Evolutionary conservation across 1,140 invertebrate species (phyloP), one percentile per base, ranked within the genome.

Genomic region (Orussus abietinus): DNA sequence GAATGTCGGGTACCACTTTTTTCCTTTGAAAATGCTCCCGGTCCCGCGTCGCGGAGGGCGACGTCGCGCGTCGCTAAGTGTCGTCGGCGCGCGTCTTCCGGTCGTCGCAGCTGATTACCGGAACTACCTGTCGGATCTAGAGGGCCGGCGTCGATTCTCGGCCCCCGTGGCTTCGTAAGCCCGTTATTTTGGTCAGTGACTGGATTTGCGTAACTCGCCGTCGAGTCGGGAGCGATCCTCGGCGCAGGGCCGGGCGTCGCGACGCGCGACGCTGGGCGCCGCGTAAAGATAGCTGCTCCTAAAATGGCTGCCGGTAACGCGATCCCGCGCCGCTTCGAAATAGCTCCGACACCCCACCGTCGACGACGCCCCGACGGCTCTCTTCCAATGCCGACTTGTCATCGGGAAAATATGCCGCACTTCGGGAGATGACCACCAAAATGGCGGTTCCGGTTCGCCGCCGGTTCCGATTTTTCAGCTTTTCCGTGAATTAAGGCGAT

Each of bases 271-370:
- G 50, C 44, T 57, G 47, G 54, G 54, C 59, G 59, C 47, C 53
- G 61, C 48, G 62, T 63, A 69, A 70, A 71, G 67, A 72, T 68
- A 76, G 74, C 72, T 77, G 74, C 72, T 76, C 76, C 76, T 76
- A 78, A 79, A 79, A 79, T 79, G 77, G 77, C 64, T 64, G 69
- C 70, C 56, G 69, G 77, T 75, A 79, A 79, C 61, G 74, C 70
- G 77, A 79, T 79, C 72, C 63, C 62, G 63, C 64, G 57, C 52
- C 53, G 64, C 45, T 37, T 41, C 48, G 35, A 51, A 26, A 51
- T 51, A 47, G 49, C 45, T 55, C 49, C 53, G 53, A 43, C 55
- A 48, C 53, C 53, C 29, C 30, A 45, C 42, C 45, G 38, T 41
- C 48, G 35, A 51, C 31, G 49, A 55, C 52, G 49, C 45, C 51